A percentile compares a stretch with the other conserved stretches of the same genome.
Conservation (phyloP, 2,113 vertebrate genomes). For the Tichodroma muraria region DNA sequence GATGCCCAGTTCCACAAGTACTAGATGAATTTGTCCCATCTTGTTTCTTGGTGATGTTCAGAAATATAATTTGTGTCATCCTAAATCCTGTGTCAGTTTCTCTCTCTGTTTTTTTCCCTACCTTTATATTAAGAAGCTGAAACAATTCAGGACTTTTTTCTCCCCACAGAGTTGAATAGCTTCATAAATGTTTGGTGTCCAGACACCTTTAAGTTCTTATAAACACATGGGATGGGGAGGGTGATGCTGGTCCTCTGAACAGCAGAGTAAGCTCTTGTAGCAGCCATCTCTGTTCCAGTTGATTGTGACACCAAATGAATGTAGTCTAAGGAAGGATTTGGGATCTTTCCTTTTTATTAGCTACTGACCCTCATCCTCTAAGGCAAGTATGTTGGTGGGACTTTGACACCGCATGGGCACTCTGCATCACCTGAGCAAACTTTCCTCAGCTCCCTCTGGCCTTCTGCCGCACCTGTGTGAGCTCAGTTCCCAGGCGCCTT, state of each 20-base stretch:
- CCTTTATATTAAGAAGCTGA: neutral
- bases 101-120: neutral
- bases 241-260: neutral
- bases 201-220: neutral
- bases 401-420: fast-evolving
- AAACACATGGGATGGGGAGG: neutral
- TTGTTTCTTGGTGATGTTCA: slow-evolving; percentile 52
- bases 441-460: neutral
- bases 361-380: neutral
- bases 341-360: neutral
- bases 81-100: neutral
- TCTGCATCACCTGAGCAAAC: neutral
- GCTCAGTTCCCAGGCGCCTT: neutral
- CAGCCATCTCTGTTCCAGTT: neutral
- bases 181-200: neutral
- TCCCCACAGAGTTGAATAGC: neutral
- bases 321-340: neutral
- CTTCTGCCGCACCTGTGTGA: neutral
- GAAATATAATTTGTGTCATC: slow-evolving; percentile 65
- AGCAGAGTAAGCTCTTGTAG: neutral
- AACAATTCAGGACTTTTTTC: neutral
- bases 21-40: slow-evolving; percentile 45
- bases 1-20: slow-evolving; percentile 18
- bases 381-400: neutral
- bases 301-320: neutral